phyloP scores from a whole-genome alignment of 2,113 vertebrate species.

The Platysternon megacephalum region DNA sequence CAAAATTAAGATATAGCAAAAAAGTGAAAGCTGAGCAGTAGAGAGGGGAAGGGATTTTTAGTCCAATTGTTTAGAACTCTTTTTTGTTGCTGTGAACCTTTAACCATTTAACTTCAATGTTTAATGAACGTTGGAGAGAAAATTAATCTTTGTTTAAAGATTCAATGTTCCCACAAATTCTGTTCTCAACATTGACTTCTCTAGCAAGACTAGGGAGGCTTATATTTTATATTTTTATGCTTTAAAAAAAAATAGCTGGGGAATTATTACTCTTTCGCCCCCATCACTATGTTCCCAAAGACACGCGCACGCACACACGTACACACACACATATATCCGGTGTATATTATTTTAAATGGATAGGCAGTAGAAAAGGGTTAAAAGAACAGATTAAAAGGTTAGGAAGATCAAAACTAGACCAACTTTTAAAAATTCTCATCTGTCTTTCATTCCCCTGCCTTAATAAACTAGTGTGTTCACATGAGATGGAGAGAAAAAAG shows the following conservation, averaged over 20 bases:
- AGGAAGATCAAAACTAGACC: neutral
- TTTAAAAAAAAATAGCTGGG: neutral
- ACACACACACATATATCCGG: too few relatives aligned
- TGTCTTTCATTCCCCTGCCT: neutral
- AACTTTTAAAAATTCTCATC: neutral
- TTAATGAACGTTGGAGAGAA: neutral
- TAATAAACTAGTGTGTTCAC: neutral
- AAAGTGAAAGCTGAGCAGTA: neutral
- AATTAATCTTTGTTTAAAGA: neutral
- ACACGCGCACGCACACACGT: fast-evolving
- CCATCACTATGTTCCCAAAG: neutral
- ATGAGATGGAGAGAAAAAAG: neutral
- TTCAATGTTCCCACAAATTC: neutral
- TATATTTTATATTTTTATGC: neutral
- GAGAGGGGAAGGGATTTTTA: neutral
- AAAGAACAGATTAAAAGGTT: neutral
- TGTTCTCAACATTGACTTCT: neutral
- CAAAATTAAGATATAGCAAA: neutral
- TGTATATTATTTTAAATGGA: too few relatives aligned
- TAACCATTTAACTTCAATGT: neutral
- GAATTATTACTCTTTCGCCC: neutral
- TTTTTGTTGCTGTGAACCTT: neutral
- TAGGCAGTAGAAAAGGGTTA: neutral
- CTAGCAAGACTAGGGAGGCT: neutral
- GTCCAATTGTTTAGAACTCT: neutral